phyloP scores from a whole-genome alignment of 2,797 vertebrate genomes.

The Trachurus trachurus region DNA sequence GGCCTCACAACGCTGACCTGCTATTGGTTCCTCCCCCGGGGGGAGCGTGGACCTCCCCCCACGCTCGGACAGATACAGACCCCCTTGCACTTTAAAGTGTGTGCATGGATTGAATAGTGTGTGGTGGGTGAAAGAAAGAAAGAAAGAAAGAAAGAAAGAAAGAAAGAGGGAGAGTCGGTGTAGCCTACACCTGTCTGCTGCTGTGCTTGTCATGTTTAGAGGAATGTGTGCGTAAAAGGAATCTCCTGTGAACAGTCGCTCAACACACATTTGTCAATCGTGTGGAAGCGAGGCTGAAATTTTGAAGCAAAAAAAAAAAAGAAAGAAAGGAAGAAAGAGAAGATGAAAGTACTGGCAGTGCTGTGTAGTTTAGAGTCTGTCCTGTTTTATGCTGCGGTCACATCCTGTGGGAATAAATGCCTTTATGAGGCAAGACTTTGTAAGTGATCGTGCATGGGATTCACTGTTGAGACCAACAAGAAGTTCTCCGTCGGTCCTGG shows the following conservation, averaged over 20 bases:
- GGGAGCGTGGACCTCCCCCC: constrained; percentile 73
- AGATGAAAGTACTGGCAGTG: constrained; percentile 30
- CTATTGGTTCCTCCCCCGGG: constrained; percentile 74
- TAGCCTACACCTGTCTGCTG: constrained; percentile 58
- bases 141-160: constrained; percentile 19
- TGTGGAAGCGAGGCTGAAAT: constrained; percentile 17
- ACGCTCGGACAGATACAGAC: constrained; percentile 64
- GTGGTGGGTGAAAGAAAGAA: constrained; percentile 8
- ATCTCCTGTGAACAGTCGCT: constrained; percentile 15
- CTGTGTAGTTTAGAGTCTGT: constrained; percentile 37
- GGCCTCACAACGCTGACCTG: constrained; percentile 54
- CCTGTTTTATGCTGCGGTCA: constrained; percentile 38
- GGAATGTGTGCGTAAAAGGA: constrained; percentile 13
- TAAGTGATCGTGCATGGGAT: constrained; percentile 37
- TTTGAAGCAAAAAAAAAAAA: background rate
- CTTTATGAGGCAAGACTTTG: constrained; percentile 30
- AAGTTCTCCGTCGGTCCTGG: constrained; percentile 41
- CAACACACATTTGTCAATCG: constrained; percentile 19
- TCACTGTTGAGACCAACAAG: constrained; percentile 15
- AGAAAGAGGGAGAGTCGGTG: constrained; percentile 10
- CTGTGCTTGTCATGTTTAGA: constrained; percentile 18
- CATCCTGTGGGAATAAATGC: constrained; percentile 42
- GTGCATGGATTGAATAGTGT: constrained; percentile 7
- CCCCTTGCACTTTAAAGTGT: constrained; percentile 50
- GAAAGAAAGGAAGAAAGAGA: background rate